phyloP scores from a whole-genome alignment of 1,140 invertebrate genomes.

The Ostrea edulis region DNA sequence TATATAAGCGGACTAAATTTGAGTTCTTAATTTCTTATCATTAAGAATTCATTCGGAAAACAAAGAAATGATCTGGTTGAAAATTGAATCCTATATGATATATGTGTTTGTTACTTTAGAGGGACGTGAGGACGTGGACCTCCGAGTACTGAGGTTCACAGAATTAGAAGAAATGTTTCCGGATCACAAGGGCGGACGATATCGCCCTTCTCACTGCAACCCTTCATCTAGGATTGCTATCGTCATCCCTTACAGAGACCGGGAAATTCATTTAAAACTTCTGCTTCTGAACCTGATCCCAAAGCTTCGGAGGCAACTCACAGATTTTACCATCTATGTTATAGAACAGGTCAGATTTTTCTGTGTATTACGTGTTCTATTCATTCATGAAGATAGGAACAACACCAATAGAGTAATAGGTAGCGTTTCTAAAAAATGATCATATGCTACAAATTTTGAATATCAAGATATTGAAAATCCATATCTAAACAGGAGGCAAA shows the following conservation, averaged over 20 bases:
- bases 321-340: slow-evolving; percentile 71
- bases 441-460: no score
- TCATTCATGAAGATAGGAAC: no score
- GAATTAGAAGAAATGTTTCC: background rate
- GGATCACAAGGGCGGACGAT: slow-evolving; percentile 81
- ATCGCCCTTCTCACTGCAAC: slow-evolving; percentile 86
- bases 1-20: no score
- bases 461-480: no score
- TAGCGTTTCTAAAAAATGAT: no score
- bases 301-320: slow-evolving; percentile 65
- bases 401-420: no score
- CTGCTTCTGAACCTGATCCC: slow-evolving; percentile 70
- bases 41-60: no score
- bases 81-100: no score
- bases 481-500: no score
- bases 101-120: background rate
- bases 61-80: no score
- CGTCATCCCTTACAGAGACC: slow-evolving; percentile 71
- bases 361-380: no score
- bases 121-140: background rate
- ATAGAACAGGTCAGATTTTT: slow-evolving; percentile 74
- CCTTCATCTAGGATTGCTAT: slow-evolving; percentile 82
- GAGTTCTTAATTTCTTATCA: no score
- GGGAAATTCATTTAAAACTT: slow-evolving; percentile 76
- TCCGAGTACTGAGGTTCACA: background rate